Percentiles rank a stretch among this genome's conserved stretches.
phyloP scores from a whole-genome alignment of 2,888 invertebrate species.

The Coenonympha glycerion region DNA sequence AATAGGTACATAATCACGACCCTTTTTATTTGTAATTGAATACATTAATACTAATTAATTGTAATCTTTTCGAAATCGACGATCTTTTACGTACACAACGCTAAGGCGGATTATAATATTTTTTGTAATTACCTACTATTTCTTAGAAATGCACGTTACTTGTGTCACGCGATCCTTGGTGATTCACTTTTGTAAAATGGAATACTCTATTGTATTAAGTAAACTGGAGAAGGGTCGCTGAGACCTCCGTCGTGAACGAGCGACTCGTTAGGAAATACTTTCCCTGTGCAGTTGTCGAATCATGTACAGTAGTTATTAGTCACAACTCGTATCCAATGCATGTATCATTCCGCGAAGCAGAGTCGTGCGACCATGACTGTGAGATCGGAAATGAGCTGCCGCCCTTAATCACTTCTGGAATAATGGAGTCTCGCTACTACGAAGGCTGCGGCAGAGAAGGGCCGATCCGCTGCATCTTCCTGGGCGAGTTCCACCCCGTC shows the following conservation, averaged over 20 bases:
- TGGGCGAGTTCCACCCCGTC: conserved; percentile 84
- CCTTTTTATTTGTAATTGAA: too few species aligned
- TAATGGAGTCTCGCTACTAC: conserved; percentile 72
- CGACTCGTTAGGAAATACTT: too few species aligned
- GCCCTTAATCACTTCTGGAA: conserved; percentile 43
- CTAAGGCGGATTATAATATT: too few species aligned
- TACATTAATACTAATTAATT: too few species aligned
- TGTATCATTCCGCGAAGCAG: conserved; percentile 19
- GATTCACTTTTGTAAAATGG: not conserved
- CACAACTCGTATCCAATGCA: conserved; percentile 18
- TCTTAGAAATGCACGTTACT: not conserved
- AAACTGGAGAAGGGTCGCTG: too few species aligned
- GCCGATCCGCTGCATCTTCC: conserved; percentile 87
- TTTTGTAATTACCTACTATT: too few species aligned
- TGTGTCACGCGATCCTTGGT: conserved; percentile 26
- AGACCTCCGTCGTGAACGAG: too few species aligned
- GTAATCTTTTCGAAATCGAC: too few species aligned
- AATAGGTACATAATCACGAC: too few species aligned
- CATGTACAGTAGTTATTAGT: conserved; percentile 16
- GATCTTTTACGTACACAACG: too few species aligned
- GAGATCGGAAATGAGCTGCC: conserved; percentile 33
- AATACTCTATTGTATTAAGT: not conserved
- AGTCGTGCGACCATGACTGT: conserved; percentile 36
- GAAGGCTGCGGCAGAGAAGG: conserved; percentile 83
- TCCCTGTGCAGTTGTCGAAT: conserved; percentile 1